Conservation (phyloP, 2,113 vertebrate species). For the Scytalopus superciliaris region DNA sequence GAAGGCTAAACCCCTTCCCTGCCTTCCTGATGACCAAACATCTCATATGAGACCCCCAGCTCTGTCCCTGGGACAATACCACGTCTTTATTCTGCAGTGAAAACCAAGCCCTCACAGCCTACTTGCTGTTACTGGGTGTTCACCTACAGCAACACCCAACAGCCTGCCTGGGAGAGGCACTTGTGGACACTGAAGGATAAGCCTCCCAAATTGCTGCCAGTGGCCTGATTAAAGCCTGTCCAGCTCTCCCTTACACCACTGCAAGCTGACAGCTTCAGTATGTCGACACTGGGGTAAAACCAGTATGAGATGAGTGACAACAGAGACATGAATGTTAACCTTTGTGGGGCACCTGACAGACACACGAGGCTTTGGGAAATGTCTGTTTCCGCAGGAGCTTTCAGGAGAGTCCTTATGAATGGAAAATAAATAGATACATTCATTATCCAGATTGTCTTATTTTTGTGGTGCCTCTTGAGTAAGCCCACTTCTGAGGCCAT, state of each 20-base stretch:
- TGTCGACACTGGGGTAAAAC: neutral
- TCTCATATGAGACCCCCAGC: accelerated
- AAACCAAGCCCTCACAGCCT: neutral
- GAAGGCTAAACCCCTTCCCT: neutral
- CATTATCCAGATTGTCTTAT: constrained; percentile 37
- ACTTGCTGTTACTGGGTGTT: neutral
- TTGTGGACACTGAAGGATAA: neutral
- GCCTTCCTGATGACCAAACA: neutral
- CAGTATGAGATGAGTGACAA: neutral
- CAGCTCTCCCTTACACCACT: neutral
- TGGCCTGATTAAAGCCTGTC: neutral
- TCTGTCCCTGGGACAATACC: neutral
- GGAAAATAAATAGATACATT: constrained; percentile 42
- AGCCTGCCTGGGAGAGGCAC: neutral
- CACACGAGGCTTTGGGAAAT: neutral
- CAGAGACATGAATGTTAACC: neutral
- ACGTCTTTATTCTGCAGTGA: neutral
- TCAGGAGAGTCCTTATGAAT: neutral
- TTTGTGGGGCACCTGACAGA: accelerated
- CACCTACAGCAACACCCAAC: neutral
- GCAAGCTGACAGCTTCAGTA: neutral
- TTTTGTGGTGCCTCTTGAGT: constrained; percentile 54
- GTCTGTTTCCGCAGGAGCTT: constrained; percentile 19
- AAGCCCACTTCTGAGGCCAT: constrained; percentile 53
- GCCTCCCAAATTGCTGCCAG: neutral